Evolutionary conservation across 2,888 invertebrate genomes (phyloP), one percentile per base, ranked within the genome.

Genomic region (Drosophila atripex): DNA sequence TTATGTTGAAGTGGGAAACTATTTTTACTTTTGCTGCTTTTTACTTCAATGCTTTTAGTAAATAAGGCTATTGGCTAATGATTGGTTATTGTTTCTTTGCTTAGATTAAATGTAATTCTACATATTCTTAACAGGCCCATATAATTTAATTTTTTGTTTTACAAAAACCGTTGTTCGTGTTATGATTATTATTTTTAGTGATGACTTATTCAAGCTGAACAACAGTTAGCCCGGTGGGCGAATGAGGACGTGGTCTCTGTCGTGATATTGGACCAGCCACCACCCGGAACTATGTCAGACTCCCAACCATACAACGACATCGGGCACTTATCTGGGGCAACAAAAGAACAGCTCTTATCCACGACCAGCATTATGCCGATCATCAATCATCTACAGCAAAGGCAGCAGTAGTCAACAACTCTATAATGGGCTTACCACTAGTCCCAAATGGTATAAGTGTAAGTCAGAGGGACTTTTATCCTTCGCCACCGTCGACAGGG

Each of bases 131-230:
- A 28, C 8, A 28, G 28, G 1, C 28, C 25, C 6, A 28, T 8
- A 28, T 28, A 8, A 8, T 28, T 2, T 28, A 7, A 12, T 32
- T 80, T 89, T 77, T 85, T 85, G 89, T 90, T 85, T 90, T 90
- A 93, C 28, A 8, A 28, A 91, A 93, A 93, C 93, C 93, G 94
- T 94, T 91, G 94, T 94, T 93, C 92, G 94, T 94, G 93, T 94
- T 94, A 94, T 94, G 94, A 94, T 95, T 95, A 94, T 95, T 95
- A 95, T 95, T 96, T 96, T 95, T 96, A 97, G 96, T 96, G 96
- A 96, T 96, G 96, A 96, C 95, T 97, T 96, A 96, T 96, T 96
- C 96, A 97, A 96, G 96, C 97, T 96, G 96, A 96, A 95, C 96
- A 95, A 95, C 96, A 95, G 94, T 95, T 96, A 96, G 96, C 95